Base-by-base conservation (phyloP, 2,797 vertebrate genomes). In the Myioborus melanocephalus region DNA sequence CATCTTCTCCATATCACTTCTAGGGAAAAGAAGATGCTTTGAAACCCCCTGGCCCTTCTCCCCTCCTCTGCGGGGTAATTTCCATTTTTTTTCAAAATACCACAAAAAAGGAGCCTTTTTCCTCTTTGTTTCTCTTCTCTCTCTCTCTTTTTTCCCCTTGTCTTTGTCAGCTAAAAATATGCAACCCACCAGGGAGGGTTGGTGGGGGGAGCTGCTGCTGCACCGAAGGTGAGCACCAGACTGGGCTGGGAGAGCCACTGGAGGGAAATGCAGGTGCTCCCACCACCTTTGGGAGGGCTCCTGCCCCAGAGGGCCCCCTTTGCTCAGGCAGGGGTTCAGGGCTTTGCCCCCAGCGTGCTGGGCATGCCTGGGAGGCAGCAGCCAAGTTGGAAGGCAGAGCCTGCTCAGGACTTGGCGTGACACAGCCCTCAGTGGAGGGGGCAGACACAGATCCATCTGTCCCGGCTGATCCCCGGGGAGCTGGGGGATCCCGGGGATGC, bases 81-180 rank as follows among this genome's bases (percentile, higher is more conserved):
- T 95, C 95, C 94, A 96, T 93, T 89, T 96, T 94, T 94, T 95
- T 93, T 94, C 72, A 80, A 87, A 95, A 91, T 41, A 65, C 76
- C 72, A 89, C 84, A 65, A 78, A 95, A 96, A 94, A 83, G 69
- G 24, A 93, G 53, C 26, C 63, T 93, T 95, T 94, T 92, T 60
- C 89, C 41, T 93, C 52, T 90, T 90, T 44, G 47, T 87, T 82
- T 50, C 57, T 78, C 18, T 12, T 80, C 20, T 84, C 52, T 53
- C 49, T 55, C 15, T 28, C 16, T 28, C 26, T 50, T 35, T 13
- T 22, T 15, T 1, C 5, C 56, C 63, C 43, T 84, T 47, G 53
- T 85, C 87, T 93, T 94, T 93, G 89, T 91, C 91, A 82, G 90
- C 80, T 88, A 88, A 95, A 94, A 93, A 94, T 87, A 89, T 61